Base-by-base conservation (phyloP, 2,797 vertebrate genomes). In the Enteromius paludinosus region DNA sequence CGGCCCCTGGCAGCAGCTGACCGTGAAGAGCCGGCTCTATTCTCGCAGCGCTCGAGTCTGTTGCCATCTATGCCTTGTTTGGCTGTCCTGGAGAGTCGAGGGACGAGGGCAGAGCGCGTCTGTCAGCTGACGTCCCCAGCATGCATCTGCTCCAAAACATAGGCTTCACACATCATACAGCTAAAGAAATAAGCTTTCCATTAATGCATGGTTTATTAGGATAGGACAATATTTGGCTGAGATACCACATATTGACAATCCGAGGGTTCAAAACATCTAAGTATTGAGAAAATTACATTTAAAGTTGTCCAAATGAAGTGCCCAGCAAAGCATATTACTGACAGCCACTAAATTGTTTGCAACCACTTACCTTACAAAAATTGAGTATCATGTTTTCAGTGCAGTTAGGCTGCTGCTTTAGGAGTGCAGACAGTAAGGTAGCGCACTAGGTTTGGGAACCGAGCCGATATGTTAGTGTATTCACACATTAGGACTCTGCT, bases 1-100 rank as follows among this genome's bases (percentile, higher is more conserved):
- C 56, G 73, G 86, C 25, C 74, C 86, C 18, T 77, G 84, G 88
- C 87, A 85, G 89, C 91, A 92, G 91, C 90, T 97, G 96, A 96
- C 95, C 90, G 94, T 95, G 96, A 96, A 96, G 94, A 95, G 87
- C 89, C 92, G 94, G 93, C 94, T 92, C 92, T 95, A 94, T 88
- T 91, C 77, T 38, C 59, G 30, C 38, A 12, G 87, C 90, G 88
- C 89, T 5, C 30, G 82, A 89, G 87, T 86, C 66, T 1, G 78
- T 83, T 91, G 93, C 93, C 94, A 92, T 86, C 82, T 89, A 92
- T 94, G 47, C 94, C 94, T 92, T 96, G 92, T 96, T 95, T 96
- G 95, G 94, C 92, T 20, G 4, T 15, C 86, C 90, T 88, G 92
- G 88, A 87, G 87, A 89, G 90, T 87, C 59, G 83, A 72, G 88